Evolutionary conservation across 2,113 vertebrate species (phyloP), one percentile per base, ranked within the genome.

Genomic region (Heterochromis multidens): DNA sequence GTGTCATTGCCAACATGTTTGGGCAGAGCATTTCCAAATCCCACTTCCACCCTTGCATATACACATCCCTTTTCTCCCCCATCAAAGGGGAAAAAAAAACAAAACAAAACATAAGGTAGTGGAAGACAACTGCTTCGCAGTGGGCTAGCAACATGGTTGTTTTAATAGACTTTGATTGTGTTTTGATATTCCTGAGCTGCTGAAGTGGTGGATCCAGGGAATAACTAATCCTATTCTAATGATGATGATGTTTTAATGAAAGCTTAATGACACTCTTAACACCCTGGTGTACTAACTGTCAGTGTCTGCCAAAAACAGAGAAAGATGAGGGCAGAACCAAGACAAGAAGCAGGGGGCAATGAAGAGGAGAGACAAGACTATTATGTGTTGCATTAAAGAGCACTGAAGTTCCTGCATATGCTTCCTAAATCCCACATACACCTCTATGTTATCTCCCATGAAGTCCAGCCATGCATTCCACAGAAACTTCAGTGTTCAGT

Each of bases 191-290:
- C 80, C 85, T 89, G 83, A 91, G 82, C 92, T 87, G 74, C 90
- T 88, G 84, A 84, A 85, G 81, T 84, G 82, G 52, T 79, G 80
- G 85, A 90, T 89, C 91, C 85, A 81, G 90, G 92, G 91, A 94
- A 91, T 70, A 86, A 90, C 86, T 91, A 92, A 95, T 93, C 89
- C 86, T 88, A 74, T 60, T 92, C 88, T 95, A 95, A 96, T 93
- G 95, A 95, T 96, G 89, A 96, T 96, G 92, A 81, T 58, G 77
- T 93, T 95, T 95, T 96, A 96, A 96, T 94, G 95, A 93, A 87
- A 90, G 89, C 88, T 92, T 96, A 95, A 95, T 95, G 94, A 89
- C 92, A 87, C 86, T 86, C 88, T 85, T 72, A 85, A 91, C 84
- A 89, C 82, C 88, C 89, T 82, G 62, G 84, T 90, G 87, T 86